These are phyloP conservation scores for Nudaria mundana DNA, from an alignment of 2,888 invertebrate species.

Conservation along the genomic window DNA sequence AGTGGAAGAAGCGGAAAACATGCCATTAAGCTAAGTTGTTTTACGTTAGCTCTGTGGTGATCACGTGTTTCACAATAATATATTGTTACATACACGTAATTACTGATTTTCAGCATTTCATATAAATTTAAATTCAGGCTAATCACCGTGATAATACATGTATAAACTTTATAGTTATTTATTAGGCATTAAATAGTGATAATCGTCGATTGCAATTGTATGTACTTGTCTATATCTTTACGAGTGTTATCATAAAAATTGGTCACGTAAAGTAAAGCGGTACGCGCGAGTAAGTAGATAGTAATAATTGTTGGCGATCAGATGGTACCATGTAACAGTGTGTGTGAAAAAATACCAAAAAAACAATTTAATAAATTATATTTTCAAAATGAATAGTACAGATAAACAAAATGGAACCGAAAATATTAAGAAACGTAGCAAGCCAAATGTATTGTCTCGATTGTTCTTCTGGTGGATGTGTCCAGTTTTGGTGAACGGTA, in stretches of 20 bases:
- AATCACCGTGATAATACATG: slow-evolving; percentile 17
- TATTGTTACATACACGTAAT: too few species aligned
- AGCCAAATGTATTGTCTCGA: slow-evolving; percentile 61
- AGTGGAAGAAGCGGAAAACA: too few species aligned
- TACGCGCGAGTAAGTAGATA: slow-evolving; percentile 21
- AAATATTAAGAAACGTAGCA: slow-evolving; percentile 37
- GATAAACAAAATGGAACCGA: slow-evolving; percentile 10
- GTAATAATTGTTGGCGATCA: slow-evolving; percentile 11
- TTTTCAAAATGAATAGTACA: slow-evolving; percentile 13
- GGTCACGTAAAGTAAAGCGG: slow-evolving; percentile 2
- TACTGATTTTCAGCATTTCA: background rate
- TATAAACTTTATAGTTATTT: slow-evolving; percentile 15
- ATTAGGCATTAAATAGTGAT: slow-evolving; percentile 20
- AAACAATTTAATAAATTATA: background rate
- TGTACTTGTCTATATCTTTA: slow-evolving; percentile 22
- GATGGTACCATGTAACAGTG: slow-evolving; percentile 11
- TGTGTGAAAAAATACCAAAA: slow-evolving; percentile 6
- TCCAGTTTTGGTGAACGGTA: slow-evolving; percentile 77
- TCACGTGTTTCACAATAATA: too few species aligned
- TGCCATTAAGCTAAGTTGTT: too few species aligned
- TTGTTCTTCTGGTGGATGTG: slow-evolving; percentile 74
- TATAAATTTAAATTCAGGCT: slow-evolving; percentile 12
- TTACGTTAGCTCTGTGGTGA: too few species aligned
- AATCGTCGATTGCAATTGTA: slow-evolving; percentile 5
- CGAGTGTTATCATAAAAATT: slow-evolving; percentile 29